Conservation (phyloP, 2,113 vertebrate species). For the Chrysochloris asiatica region DNA sequence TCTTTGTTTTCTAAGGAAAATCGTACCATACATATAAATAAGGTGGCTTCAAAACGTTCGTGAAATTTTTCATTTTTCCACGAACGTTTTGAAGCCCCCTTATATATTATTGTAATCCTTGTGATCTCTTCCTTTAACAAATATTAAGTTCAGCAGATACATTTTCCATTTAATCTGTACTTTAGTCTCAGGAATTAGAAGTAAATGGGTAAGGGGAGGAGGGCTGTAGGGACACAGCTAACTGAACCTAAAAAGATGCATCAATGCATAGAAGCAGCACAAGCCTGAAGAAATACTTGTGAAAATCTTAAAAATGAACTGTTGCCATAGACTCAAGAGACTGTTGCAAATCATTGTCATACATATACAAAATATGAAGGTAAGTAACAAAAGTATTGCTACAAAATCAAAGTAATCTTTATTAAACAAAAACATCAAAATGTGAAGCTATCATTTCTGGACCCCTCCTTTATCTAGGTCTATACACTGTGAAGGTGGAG, state of each 20-base stretch:
- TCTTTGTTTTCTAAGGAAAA: background rate
- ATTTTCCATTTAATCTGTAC: background rate
- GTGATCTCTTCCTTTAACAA: background rate
- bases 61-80: too few relatives aligned
- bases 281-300: background rate
- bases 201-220: background rate
- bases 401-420: too few relatives aligned
- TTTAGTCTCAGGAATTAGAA: background rate
- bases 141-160: too few relatives aligned
- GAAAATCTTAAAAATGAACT: background rate
- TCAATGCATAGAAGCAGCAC: background rate
- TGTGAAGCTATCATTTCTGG: too few relatives aligned
- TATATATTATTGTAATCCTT: background rate
- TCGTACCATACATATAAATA: background rate
- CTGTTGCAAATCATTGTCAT: background rate
- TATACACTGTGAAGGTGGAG: too few relatives aligned
- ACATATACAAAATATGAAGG: background rate
- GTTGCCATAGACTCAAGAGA: background rate
- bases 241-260: background rate
- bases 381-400: too few relatives aligned
- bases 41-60: too few relatives aligned
- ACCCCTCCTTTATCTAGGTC: too few relatives aligned
- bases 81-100: too few relatives aligned
- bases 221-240: rapidly evolving
- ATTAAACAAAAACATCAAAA: too few relatives aligned